phyloP scores from a whole-genome alignment of 2,888 invertebrate genomes.

The Dynastes grantii region DNA sequence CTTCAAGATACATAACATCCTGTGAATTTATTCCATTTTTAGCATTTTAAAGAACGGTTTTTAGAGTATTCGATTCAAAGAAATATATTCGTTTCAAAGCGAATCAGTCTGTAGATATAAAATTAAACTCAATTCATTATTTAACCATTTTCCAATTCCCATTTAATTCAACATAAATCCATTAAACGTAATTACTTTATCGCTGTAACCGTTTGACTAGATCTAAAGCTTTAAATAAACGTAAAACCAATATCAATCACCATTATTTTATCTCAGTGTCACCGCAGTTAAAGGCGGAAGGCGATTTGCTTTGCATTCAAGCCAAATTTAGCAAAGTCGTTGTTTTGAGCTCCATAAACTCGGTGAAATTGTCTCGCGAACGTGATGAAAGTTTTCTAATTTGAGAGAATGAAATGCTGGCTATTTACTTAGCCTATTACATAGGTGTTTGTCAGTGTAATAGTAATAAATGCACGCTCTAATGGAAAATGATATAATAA shows the following conservation, averaged over 20 bases:
- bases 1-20: no score
- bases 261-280: constrained; percentile 9
- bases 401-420: not conserved
- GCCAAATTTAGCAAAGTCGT: not conserved
- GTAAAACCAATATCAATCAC: not conserved
- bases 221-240: not conserved
- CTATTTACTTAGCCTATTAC: not conserved
- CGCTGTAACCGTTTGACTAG: no score
- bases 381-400: constrained; percentile 3
- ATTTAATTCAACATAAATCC: no score
- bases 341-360: not conserved
- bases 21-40: no score
- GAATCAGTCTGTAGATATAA: no score
- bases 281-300: not conserved
- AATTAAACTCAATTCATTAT: no score
- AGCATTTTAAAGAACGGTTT: no score
- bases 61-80: no score
- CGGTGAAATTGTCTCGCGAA: constrained; percentile 2
- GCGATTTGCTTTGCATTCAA: not conserved
- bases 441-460: not conserved
- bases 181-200: no score
- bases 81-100: no score
- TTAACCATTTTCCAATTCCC: no score
- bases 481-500: no score
- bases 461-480: not conserved